Base-by-base conservation (phyloP, 1,140 invertebrate species). In the Heliothis virescens region DNA sequence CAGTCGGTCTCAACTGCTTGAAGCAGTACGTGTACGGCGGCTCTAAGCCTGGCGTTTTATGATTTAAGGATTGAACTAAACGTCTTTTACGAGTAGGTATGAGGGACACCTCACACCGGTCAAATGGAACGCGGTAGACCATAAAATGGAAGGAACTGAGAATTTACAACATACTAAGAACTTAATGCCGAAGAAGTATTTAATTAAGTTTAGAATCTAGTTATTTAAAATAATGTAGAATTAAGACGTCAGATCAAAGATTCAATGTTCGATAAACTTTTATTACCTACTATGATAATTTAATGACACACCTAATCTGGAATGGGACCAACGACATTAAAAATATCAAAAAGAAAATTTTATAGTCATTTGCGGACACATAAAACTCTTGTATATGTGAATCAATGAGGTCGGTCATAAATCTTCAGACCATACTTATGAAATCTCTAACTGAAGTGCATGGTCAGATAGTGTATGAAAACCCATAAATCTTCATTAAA, bases 401-500 rank as follows among this genome's bases (percentile, higher is more conserved):
- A 29, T 18, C 48, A 69, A 65, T 48, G 62, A 18, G n/a, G 62
- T 12, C 29, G 57, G 72, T 57, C 72, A 29, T 75, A 75, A 75
- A 75, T 63, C 59, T 75, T 75, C 59, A 65, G 55, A 55, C 67
- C 65, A 29, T 63, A 76, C 50, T 77, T 65, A 41, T n/a, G 11
- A n/a, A 34, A 41, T 65, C 7, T 63, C 13, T 41, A 16, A 75
- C 29, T 53, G 55, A 71, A 79, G 65, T 62, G 77, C 77, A 60
- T 71, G n/a, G 18, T 71, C 18, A 71, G 18, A 69, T 71, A 71
- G 71, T 59, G 67, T 41, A 60, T 59, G 53, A n/a, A 79, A 71
- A 60, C n/a, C 26, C 62, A 80, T 80, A 75, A 80, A 80, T 80
- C 71, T 67, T 75, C 52, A 74, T 74, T 67, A 80, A 74, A 69